Base-by-base conservation (phyloP, 1,140 invertebrate genomes). In the Neodiprion pinetum region DNA sequence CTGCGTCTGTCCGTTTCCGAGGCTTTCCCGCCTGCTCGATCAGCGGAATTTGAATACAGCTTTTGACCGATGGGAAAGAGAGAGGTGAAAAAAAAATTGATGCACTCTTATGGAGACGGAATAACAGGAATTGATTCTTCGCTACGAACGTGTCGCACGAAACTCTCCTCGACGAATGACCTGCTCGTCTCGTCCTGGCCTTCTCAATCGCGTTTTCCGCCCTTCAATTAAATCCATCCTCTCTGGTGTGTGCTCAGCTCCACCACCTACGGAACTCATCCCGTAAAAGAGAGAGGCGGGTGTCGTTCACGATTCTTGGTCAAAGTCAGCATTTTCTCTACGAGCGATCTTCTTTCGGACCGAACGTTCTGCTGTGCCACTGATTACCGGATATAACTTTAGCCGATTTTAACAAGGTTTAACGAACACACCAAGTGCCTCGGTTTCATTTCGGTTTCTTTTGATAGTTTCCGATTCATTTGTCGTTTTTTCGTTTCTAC, bases 151-250 rank as follows among this genome's bases (percentile, higher is more conserved):
- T 61, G 8, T 61, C 53, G 0, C 53, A 61, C 53, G 17, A 21
- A 21, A 21, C 17, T 21, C 17, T 21, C 17, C 17, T 1, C 17
- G 17, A 21, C 17, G 11, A 61, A 14, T 61, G 53, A 61, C 28
- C 53, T 4, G 11, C 53, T 12, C 53, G n/a, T 40, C 28, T 40
- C 5, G 0, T 40, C 28, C 2, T 40, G 28, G 5, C 53, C 9
- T 61, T 61, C 8, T 17, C 53, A 9, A 61, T 61, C 53, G 53
- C 53, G 53, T 5, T 61, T 61, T 9, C n/a, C 53, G 4, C 53
- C 53, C 53, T 61, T 61, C n/a, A 61, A 61, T 61, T 61, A 61
- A 61, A 61, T 61, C 4, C 53, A 61, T n/a, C 53, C 53, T 61
- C n/a, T 9, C 53, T 7, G 53, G 53, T 61, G 5, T 61, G n/a